Evolutionary conservation across 2,113 vertebrate species (phyloP).

Genomic region (Chitala chitala): DNA sequence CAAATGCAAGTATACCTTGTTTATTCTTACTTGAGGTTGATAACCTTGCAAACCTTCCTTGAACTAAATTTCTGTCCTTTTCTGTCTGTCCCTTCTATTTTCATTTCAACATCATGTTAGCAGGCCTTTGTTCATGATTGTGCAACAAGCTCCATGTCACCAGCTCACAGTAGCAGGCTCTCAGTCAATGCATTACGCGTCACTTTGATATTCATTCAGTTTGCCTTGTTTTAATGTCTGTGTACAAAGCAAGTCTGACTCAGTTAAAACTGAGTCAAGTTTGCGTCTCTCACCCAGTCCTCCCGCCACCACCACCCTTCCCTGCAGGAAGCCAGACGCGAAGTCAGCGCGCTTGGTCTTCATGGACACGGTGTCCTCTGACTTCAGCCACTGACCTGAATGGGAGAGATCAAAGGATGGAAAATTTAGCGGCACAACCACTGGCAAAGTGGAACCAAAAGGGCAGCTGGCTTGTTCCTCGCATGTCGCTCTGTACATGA

Average conservation of each 20-base stretch:
- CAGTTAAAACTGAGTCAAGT: not conserved
- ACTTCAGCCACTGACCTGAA: conserved; percentile 86
- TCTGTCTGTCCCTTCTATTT: too few relatives aligned
- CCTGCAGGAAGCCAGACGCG: conserved; percentile 75
- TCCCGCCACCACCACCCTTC: conserved; percentile 81
- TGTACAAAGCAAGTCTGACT: not conserved
- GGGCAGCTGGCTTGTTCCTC: not conserved
- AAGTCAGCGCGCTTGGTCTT: conserved; percentile 94
- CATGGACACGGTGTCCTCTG: conserved; percentile 78
- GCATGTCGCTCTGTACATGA: not conserved
- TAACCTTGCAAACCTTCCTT: too few relatives aligned
- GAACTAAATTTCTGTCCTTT: too few relatives aligned
- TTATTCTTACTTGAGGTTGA: too few relatives aligned
- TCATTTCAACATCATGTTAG: too few relatives aligned
- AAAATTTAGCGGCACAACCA: not conserved
- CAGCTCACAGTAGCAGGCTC: not conserved
- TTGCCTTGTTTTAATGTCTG: not conserved
- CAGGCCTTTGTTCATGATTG: too few relatives aligned
- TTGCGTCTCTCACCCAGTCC: conserved; percentile 75
- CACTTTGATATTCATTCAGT: not conserved
- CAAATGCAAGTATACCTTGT: not conserved
- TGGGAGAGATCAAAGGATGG: not conserved
- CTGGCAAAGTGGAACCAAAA: not conserved
- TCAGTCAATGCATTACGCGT: not conserved
- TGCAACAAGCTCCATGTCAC: not conserved